Conservation (phyloP, 2,113 vertebrate genomes). For the Ailuropoda melanoleuca region DNA sequence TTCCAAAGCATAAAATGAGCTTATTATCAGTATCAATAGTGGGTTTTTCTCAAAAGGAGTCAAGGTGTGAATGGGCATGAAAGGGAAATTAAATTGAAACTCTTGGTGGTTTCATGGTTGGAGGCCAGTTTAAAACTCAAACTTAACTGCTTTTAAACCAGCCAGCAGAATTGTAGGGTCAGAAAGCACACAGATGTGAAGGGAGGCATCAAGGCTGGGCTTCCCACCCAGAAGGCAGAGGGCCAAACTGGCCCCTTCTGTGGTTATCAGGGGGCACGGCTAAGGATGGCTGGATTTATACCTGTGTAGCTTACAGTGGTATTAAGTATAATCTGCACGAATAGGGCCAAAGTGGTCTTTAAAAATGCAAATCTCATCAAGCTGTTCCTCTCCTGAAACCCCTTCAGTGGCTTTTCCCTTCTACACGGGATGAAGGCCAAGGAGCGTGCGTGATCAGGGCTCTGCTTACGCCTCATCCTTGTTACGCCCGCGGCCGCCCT, state of each 20-base stretch:
- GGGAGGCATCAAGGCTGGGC: background rate
- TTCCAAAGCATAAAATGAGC: conserved; percentile 69
- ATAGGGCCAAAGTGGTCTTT: background rate
- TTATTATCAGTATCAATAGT: conserved; percentile 63
- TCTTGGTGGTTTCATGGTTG: conserved; percentile 66
- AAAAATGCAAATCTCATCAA: background rate
- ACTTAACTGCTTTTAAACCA: conserved; percentile 61
- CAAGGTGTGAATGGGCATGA: conserved; percentile 65
- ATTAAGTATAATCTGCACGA: background rate
- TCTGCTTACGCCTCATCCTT: background rate
- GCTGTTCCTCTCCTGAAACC: background rate
- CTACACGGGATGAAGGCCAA: background rate
- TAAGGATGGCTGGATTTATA: background rate
- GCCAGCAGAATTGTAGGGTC: conserved; percentile 37
- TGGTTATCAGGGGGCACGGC: too few species aligned
- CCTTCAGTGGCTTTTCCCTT: background rate
- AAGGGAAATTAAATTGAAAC: conserved; percentile 77
- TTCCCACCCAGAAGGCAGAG: background rate
- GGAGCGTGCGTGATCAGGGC: accelerated
- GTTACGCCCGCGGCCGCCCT: accelerated
- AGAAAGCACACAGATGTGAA: conserved; percentile 26
- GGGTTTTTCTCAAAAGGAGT: conserved; percentile 60
- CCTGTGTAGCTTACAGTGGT: background rate
- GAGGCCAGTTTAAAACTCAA: conserved; percentile 54
- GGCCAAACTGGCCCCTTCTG: background rate